Conservation (phyloP, 2,113 vertebrate genomes). For the Lycaon pictus region DNA sequence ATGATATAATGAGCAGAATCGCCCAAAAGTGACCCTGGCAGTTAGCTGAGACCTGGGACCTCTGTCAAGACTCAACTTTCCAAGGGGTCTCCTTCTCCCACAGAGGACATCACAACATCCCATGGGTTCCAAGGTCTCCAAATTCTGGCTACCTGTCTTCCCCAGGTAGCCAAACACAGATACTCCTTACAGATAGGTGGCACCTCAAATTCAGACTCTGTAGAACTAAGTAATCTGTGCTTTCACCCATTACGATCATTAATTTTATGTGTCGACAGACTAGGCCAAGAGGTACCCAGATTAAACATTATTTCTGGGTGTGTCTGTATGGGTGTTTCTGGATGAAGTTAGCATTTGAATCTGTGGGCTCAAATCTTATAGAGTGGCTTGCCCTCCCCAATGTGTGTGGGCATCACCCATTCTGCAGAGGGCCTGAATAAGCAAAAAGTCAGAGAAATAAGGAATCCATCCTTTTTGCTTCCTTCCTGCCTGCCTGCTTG, state of each 20-base stretch:
- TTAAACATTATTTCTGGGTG: neutral
- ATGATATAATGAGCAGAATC: neutral
- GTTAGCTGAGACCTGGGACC: neutral
- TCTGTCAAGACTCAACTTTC: neutral
- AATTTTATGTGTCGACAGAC: neutral
- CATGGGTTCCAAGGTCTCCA: neutral
- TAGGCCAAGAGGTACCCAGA: neutral
- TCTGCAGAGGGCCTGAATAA: neutral
- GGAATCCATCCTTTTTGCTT: neutral
- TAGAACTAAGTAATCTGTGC: neutral
- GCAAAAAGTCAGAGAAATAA: neutral
- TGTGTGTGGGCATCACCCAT: neutral
- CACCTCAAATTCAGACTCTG: neutral
- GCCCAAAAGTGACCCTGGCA: neutral
- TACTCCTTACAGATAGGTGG: neutral
- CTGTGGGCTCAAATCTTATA: neutral
- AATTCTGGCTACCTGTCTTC: neutral
- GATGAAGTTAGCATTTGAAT: neutral
- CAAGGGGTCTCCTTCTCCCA: neutral
- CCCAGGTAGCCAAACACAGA: neutral
- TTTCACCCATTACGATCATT: neutral
- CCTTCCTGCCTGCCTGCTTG: neutral
- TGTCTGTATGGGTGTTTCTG: neutral
- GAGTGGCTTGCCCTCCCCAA: neutral
- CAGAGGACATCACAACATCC: neutral